These are phyloP conservation scores for Micromys minutus DNA, from an alignment of 2,113 vertebrate genomes.

Conservation along the genomic window DNA sequence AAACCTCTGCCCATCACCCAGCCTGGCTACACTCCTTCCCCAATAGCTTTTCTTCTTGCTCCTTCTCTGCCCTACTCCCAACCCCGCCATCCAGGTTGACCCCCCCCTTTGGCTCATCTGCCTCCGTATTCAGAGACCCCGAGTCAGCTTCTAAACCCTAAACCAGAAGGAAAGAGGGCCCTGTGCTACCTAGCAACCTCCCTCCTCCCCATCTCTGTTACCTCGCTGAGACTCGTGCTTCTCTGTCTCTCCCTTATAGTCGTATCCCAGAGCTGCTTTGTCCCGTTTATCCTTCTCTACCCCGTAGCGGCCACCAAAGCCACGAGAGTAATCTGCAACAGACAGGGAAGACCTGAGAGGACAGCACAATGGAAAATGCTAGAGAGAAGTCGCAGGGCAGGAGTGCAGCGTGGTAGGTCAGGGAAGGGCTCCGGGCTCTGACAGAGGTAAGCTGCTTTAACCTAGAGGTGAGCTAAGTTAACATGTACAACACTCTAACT, in stretches of 20 bases:
- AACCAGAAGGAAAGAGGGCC: background rate
- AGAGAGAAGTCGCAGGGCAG: background rate
- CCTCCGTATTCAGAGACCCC: background rate
- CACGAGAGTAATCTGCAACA: slow-evolving; percentile 90
- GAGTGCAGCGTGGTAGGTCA: background rate
- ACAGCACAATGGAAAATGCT: background rate
- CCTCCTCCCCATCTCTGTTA: slow-evolving; percentile 63
- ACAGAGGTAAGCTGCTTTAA: background rate
- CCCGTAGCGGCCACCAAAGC: slow-evolving; percentile 93
- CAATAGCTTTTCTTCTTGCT: background rate
- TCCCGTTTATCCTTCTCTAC: slow-evolving; percentile 92
- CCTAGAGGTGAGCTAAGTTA: background rate
- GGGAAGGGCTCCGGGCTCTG: background rate
- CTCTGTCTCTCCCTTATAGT: slow-evolving; percentile 92
- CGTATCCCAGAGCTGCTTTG: slow-evolving; percentile 91
- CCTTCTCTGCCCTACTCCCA: background rate
- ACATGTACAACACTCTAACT: background rate
- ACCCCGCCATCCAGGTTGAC: background rate
- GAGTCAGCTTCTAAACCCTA: background rate
- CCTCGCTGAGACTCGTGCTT: slow-evolving; percentile 94
- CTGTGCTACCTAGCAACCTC: background rate
- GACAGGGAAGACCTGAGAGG: slow-evolving; percentile 53
- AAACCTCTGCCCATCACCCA: background rate
- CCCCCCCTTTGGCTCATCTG: background rate
- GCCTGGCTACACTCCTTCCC: background rate